phyloP scores from a whole-genome alignment of 1,140 invertebrate species.

The Drosophila pachea region DNA sequence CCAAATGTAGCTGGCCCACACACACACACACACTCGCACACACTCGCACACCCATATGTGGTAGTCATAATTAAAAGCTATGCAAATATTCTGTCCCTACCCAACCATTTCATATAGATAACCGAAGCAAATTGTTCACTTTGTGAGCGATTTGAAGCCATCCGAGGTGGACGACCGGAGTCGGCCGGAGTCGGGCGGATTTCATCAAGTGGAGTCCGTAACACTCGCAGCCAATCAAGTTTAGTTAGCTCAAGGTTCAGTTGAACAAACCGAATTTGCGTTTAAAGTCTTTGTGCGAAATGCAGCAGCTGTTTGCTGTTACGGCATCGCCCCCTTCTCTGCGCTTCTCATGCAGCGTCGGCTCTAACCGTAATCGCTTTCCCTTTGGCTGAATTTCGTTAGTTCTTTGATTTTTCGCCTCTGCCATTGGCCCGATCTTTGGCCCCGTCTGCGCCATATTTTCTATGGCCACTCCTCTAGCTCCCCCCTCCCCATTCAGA shows the following conservation, averaged over 20 bases:
- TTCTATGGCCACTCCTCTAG: constrained; percentile 1
- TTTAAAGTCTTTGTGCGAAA: constrained; percentile 16
- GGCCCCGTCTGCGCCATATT: constrained; percentile 37
- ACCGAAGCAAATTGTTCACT: constrained; percentile 68
- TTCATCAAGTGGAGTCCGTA: no score
- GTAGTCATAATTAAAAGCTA: constrained; percentile 68
- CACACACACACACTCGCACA: background rate
- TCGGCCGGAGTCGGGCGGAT: no score
- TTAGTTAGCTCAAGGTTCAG: no score
- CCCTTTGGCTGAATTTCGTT: constrained; percentile 23
- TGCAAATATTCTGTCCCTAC: constrained; percentile 46
- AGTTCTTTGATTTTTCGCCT: constrained; percentile 35
- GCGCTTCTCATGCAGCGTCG: constrained; percentile 1
- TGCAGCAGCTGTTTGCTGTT: constrained; percentile 23
- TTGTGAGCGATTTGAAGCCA: constrained; percentile 13
- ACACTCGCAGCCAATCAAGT: no score
- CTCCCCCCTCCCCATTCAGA: background rate
- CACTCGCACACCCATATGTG: constrained; percentile 8
- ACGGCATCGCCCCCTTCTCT: constrained; percentile 14
- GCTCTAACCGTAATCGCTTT: constrained; percentile 56
- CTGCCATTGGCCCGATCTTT: constrained; percentile 53
- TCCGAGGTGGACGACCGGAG: no score
- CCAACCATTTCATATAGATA: constrained; percentile 61
- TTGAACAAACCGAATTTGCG: constrained; percentile 4
- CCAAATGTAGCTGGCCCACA: constrained; percentile 39